Conservation (phyloP, 2,113 vertebrate species). For the Pterocles orientalis region DNA sequence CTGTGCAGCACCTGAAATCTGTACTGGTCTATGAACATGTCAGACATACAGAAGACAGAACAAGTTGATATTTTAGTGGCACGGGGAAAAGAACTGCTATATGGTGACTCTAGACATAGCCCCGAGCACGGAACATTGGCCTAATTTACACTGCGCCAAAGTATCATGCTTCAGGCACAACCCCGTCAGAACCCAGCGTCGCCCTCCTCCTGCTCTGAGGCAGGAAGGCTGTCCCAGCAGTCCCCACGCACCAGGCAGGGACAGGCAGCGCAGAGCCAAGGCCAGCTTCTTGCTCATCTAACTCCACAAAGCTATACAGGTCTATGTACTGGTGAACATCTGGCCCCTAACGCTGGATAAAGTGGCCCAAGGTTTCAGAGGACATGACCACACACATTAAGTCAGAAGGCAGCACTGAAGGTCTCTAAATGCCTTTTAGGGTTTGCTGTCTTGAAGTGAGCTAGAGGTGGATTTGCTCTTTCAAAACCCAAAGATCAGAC, state of each 20-base stretch:
- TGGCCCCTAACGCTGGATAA: not conserved
- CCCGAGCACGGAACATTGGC: not conserved
- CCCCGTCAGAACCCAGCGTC: not conserved
- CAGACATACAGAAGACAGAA: accelerated
- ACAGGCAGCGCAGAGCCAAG: not conserved
- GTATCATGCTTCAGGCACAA: accelerated
- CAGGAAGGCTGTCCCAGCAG: not conserved
- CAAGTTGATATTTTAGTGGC: not conserved
- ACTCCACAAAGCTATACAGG: not conserved
- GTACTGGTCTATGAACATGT: accelerated
- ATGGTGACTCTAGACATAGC: not conserved
- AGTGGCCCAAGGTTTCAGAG: not conserved
- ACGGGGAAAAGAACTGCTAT: not conserved
- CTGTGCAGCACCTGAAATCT: not conserved
- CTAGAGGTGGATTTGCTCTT: not conserved
- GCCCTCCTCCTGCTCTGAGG: not conserved
- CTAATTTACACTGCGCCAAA: not conserved
- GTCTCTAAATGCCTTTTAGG: not conserved
- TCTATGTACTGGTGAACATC: not conserved
- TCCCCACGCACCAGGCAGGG: not conserved
- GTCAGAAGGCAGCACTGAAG: not conserved
- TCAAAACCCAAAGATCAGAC: not conserved
- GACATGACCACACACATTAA: not conserved
- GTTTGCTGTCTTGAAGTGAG: not conserved
- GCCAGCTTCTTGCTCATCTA: not conserved